A percentile compares a stretch with the other conserved stretches of the same genome.
Evolutionary conservation across 2,113 vertebrate genomes (phyloP).

Genomic region (Perognathus longimembris): DNA sequence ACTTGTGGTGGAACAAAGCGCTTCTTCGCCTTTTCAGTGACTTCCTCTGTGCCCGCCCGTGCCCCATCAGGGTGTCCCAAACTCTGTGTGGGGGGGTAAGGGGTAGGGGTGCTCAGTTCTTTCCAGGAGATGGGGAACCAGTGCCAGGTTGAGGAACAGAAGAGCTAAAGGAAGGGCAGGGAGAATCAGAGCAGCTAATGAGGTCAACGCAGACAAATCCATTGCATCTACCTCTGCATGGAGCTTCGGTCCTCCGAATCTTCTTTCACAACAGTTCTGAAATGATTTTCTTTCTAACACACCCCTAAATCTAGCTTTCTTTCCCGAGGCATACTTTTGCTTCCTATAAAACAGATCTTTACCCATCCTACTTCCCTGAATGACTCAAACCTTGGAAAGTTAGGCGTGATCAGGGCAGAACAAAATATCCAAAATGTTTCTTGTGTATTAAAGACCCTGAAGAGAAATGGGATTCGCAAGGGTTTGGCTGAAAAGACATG

Average conservation of each 20-base stretch:
- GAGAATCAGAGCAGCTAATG: not conserved
- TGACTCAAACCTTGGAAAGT: not conserved
- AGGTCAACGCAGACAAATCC: not conserved
- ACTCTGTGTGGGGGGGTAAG: too few species aligned
- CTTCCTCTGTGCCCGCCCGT: not conserved
- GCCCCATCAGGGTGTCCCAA: not conserved
- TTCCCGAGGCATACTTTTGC: not conserved
- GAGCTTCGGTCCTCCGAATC: not conserved
- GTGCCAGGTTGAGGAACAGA: not conserved
- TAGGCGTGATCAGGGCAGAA: not conserved
- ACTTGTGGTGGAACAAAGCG: not conserved
- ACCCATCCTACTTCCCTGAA: not conserved
- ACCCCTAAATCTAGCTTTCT: not conserved
- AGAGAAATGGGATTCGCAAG: not conserved
- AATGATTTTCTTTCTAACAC: not conserved
- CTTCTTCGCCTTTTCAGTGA: not conserved
- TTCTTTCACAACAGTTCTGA: not conserved
- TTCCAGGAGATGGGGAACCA: not conserved
- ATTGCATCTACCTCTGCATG: accelerated
- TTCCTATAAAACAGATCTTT: not conserved
- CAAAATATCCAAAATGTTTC: not conserved
- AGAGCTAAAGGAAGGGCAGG: not conserved
- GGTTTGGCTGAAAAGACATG: not conserved
- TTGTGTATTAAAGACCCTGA: not conserved
- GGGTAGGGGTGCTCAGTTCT: not conserved